Base-by-base conservation (phyloP, 2,113 vertebrate genomes). In the Cryptotis parvus region DNA sequence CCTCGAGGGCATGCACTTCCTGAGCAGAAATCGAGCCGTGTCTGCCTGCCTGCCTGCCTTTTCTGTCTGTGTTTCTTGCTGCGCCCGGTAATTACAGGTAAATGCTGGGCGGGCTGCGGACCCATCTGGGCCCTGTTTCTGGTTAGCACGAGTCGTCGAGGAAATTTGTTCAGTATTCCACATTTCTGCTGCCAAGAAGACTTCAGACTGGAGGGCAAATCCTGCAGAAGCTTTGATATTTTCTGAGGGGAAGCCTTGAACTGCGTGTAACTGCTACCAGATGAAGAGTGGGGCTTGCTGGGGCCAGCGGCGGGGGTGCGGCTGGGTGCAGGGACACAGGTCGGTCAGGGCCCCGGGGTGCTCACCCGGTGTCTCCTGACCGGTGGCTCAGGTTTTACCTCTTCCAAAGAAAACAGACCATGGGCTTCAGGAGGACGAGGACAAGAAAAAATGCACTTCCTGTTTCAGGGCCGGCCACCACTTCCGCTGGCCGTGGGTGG, bases 181-280 rank as follows among this genome's bases (percentile, higher is more conserved):
- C n/a, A 63, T 52, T 84, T 78, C 84, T 73, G 0, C 33, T 86
- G 65, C 74, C 83, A 75, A 3, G 65, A 89, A 18, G 43, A 16
- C 45, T 84, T 93, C 61, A 45, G 66, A 35, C 33, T 84, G 65
- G 69, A 66, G 33, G n/a, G 37, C 70, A 73, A 22, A 45, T 52
- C 65, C 52, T 49, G 0, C 14, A 22, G 70, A 74, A 81, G 12
- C 69, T 33, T 81, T 78, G 22, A 0, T 72, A 6, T 90, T 92
- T 82, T 78, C 75, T 69, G 26, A 68, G 84, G 61, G 52, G 52
- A 87, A 52, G 10, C 41, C 68, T 31, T 65, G 68, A 86, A 80
- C 61, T 79, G 24, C 0, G 0, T 35, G 43, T 90, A 43, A 43
- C 43, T 66, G 63, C 78, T 73, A 1, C 82, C 76, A 72, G 58